phyloP scores from a whole-genome alignment of 2,888 invertebrate species.

The Iselma pallidipennis region DNA sequence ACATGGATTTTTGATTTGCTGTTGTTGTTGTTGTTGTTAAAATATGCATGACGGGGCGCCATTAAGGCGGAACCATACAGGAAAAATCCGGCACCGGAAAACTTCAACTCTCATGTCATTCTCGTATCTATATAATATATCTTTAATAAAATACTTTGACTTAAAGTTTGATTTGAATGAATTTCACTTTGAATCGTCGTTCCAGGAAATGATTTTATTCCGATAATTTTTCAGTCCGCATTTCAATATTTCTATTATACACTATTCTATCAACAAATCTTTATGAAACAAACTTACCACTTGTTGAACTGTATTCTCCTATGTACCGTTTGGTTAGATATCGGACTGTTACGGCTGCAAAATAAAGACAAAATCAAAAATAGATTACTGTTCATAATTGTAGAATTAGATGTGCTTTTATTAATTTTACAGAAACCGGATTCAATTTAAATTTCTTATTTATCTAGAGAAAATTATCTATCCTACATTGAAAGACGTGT shows the following conservation, averaged over 20 bases:
- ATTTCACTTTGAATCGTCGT: background rate
- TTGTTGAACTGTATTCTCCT: constrained; percentile 80
- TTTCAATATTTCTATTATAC: no score
- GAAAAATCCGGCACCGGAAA: constrained; percentile 4
- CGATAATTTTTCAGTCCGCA: no score
- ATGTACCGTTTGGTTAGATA: constrained; percentile 79
- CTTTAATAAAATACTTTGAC: background rate
- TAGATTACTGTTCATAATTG: background rate
- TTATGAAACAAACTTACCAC: constrained; percentile 65
- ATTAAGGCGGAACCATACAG: constrained; percentile 2
- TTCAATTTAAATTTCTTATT: background rate
- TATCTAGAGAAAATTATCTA: background rate
- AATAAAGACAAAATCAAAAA: constrained; percentile 50
- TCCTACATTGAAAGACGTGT: no score
- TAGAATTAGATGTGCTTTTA: background rate
- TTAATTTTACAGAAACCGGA: background rate
- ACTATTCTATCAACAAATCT: no score
- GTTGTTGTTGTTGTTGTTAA: background rate
- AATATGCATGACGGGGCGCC: background rate
- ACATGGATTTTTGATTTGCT: background rate
- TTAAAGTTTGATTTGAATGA: background rate
- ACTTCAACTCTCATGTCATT: background rate
- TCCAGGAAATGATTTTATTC: background rate
- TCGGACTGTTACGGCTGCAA: constrained; percentile 79
- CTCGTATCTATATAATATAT: background rate